Percentiles rank a stretch among this genome's conserved stretches.
Evolutionary conservation across 2,113 vertebrate genomes (phyloP).

Genomic region (Marmota monax): DNA sequence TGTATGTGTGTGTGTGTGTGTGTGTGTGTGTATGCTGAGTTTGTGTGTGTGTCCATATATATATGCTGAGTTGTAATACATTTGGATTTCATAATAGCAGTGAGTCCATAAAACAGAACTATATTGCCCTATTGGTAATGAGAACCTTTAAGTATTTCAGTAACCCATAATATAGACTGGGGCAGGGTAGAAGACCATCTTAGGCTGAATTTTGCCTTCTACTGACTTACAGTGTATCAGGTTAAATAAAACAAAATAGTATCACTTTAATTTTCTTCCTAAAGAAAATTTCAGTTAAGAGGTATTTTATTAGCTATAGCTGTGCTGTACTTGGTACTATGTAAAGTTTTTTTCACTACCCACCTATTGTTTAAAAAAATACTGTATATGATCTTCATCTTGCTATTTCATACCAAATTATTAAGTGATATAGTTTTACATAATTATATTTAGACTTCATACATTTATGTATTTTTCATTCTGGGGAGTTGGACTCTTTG

Average conservation of each 20-base stretch:
- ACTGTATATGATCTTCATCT: not conserved
- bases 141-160: not conserved
- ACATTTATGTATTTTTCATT: not conserved
- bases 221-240: not conserved
- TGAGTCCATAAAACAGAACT: not conserved
- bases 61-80: not conserved
- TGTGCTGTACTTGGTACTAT: not conserved
- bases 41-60: not conserved
- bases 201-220: not conserved
- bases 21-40: too few relatives aligned
- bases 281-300: not conserved
- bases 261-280: not conserved
- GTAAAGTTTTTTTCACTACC: not conserved
- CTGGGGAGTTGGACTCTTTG: not conserved
- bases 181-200: not conserved
- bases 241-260: not conserved
- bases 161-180: not conserved
- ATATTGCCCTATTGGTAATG: not conserved
- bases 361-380: not conserved
- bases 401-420: slow-evolving; percentile 2
- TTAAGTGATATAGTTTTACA: not conserved
- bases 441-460: not conserved
- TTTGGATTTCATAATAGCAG: not conserved
- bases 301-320: not conserved
- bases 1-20: too few relatives aligned